Conservation (phyloP, 2,113 vertebrate genomes). For the Damaliscus lunatus region DNA sequence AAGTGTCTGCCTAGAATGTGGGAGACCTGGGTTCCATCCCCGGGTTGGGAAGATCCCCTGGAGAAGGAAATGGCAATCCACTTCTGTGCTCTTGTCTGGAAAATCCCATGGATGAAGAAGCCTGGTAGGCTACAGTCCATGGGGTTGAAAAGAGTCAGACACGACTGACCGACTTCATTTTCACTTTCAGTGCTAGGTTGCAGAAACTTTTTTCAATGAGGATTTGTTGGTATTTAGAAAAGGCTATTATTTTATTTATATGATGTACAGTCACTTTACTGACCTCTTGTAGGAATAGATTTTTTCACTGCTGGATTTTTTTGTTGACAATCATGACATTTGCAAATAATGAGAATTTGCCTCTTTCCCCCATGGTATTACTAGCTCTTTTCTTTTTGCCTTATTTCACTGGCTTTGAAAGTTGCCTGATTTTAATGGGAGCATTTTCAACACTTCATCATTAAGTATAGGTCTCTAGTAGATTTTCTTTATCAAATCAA, state of each 20-base stretch:
- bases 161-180: neutral
- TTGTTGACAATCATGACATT: neutral
- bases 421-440: neutral
- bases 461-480: neutral
- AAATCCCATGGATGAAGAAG: neutral
- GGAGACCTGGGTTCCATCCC: neutral
- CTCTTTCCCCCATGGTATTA: neutral
- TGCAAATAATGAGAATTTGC: neutral
- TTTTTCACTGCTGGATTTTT: neutral
- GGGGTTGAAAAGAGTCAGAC: neutral
- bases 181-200: neutral
- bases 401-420: neutral
- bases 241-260: neutral
- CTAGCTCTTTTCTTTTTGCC: neutral
- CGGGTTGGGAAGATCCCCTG: neutral
- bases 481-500: neutral
- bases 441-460: neutral
- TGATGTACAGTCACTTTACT: neutral
- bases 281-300: neutral
- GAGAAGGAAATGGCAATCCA: neutral
- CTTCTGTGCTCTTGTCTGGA: neutral
- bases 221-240: neutral
- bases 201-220: neutral
- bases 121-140: neutral
- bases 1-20: neutral